Percentiles rank a stretch among this genome's conserved stretches.
Conservation (phyloP, 2,888 invertebrate species). For the Synergus itoensis region DNA sequence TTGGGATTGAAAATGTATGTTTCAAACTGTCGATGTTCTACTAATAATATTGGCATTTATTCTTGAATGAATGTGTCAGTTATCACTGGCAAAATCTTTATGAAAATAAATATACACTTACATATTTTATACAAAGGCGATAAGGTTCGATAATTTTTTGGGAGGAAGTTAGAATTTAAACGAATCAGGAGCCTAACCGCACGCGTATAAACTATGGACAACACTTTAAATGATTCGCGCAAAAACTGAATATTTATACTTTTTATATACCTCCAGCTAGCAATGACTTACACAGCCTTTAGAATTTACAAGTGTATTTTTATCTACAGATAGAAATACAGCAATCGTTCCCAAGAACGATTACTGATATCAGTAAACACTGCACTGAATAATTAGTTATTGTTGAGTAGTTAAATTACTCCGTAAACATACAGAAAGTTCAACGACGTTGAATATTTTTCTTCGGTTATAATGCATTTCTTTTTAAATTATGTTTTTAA, state of each 20-base stretch:
- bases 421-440: background rate
- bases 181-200: background rate
- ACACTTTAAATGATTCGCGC: background rate
- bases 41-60: background rate
- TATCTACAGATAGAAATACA: background rate
- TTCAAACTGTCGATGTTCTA: background rate
- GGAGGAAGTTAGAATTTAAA: background rate
- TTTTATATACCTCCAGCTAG: background rate
- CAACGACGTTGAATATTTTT: background rate
- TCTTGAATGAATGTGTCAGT: background rate
- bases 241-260: background rate
- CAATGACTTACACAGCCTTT: background rate
- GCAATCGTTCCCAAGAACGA: background rate
- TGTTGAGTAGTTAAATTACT: background rate
- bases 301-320: background rate
- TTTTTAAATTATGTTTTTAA: background rate
- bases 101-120: too few relatives aligned
- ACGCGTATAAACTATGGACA: background rate
- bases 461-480: background rate
- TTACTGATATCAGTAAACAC: constrained; percentile 4
- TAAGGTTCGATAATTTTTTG: background rate
- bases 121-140: constrained; percentile 1
- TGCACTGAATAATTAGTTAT: background rate
- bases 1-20: background rate
- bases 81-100: too few relatives aligned